Percentiles rank a stretch among this genome's conserved stretches.
Evolutionary conservation across 2,113 vertebrate genomes (phyloP).

Genomic region (Odobenus rosmarus): DNA sequence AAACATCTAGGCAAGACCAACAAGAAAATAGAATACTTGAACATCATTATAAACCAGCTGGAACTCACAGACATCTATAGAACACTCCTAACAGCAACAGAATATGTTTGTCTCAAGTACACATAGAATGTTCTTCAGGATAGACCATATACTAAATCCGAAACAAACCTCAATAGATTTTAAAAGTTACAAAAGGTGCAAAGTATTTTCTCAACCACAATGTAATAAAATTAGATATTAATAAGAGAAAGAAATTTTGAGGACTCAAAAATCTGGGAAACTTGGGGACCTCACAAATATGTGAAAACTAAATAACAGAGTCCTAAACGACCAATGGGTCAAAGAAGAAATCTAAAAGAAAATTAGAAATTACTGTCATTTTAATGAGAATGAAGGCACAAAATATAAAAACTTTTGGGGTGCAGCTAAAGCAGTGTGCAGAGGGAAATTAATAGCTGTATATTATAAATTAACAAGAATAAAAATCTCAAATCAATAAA

Average conservation of each 20-base stretch:
- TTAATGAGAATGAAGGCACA: not conserved
- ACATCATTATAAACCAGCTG: not conserved
- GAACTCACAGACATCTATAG: not conserved
- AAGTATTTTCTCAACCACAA: not conserved
- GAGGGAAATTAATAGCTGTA: not conserved
- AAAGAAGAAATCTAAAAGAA: not conserved
- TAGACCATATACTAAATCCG: not conserved
- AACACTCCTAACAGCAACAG: not conserved
- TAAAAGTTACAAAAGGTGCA: not conserved
- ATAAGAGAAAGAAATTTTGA: not conserved
- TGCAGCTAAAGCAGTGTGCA: not conserved
- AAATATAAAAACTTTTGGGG: not conserved
- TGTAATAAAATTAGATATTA: not conserved
- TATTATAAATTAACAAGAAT: not conserved
- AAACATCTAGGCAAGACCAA: not conserved
- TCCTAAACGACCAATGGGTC: not conserved
- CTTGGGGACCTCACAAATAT: not conserved
- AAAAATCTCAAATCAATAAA: not conserved
- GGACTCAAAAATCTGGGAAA: not conserved
- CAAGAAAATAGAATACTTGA: not conserved
- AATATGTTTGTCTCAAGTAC: not conserved
- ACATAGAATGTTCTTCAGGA: not conserved
- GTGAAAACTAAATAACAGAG: not conserved
- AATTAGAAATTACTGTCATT: not conserved
- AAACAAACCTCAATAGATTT: not conserved